These are phyloP conservation scores for Sarcophaga caerulescens DNA, from an alignment of 2,888 invertebrate genomes.

Conservation along the genomic window DNA sequence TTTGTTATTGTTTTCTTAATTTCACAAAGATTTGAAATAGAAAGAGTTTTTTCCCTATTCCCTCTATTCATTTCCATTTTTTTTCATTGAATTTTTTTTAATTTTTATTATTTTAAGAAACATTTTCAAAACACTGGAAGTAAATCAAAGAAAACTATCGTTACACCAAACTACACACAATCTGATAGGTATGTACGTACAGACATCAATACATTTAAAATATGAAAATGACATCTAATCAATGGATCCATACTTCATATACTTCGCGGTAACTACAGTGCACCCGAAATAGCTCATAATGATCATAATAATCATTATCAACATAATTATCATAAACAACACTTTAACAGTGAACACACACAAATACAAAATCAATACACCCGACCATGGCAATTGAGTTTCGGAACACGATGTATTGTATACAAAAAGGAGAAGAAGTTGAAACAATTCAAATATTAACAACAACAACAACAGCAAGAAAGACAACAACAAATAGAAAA, in stretches of 20 bases:
- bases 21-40: constrained; percentile 56
- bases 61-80: not conserved
- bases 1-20: constrained; percentile 70
- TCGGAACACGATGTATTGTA: constrained; percentile 17
- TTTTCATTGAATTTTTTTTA: constrained; percentile 42
- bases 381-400: constrained; percentile 29
- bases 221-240: constrained; percentile 28
- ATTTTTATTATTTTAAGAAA: constrained; percentile 66
- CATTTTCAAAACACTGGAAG: constrained; percentile 57
- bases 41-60: not conserved
- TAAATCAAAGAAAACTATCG: constrained; percentile 57
- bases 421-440: not conserved
- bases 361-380: constrained; percentile 48
- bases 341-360: constrained; percentile 44
- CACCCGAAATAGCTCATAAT: not conserved
- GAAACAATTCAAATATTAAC: constrained; percentile 11
- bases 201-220: not conserved
- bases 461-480: too few relatives aligned
- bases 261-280: not conserved
- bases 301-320: constrained; percentile 32
- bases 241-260: not conserved
- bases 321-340: constrained; percentile 42
- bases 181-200: not conserved
- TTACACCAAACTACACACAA: constrained; percentile 28
- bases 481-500: too few relatives aligned